Base-by-base conservation (phyloP, 2,888 invertebrate species). In the Petrolisthes cinctipes region DNA sequence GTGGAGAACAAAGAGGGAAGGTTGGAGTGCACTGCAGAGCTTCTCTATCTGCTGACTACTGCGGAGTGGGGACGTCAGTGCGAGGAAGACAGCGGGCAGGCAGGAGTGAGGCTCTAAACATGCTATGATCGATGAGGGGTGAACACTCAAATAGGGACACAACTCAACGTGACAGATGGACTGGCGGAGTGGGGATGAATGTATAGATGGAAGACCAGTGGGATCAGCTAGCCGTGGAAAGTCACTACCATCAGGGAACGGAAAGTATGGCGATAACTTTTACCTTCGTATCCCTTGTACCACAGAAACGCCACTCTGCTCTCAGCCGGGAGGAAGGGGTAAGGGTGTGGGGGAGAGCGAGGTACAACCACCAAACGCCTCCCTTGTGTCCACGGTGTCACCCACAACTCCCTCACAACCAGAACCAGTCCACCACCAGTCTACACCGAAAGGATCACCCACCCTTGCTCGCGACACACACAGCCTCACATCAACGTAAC, bases 251-350 rank as follows among this genome's bases (percentile, higher is more conserved):
- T 54, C 53, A n/a, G 17, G 51, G 76, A 61, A 61, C 53, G 78
- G 68, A 68, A 53, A 14, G 76, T 23, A 56, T 20, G 79, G 78
- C 66, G 6, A 79, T 37, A 79, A 85, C 71, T 85, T 85, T 85
- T 85, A 85, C 85, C 85, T 85, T 85, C 66, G 68, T 79, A 85
- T 85, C 68, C 85, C 85, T 85, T 9, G 54, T 20, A 78, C 51
- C 61, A 54, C 56, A 56, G 66, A 78, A 85, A 68, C 85, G 23
- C 81, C 51, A 53, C 81, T 66, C 5, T 37, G 23, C 81, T 54
- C 71, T 71, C 17, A 71, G 71, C 82, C 81, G 37, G 51, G 51
- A 53, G 14, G 17, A 51, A 68, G 82, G 82, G 82, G 51, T n/a
- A 11, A 71, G 71, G 71, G 71, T 71, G 11, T 71, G 11, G 20